Base-by-base conservation (phyloP, 2,888 invertebrate genomes). In the Molorchus minor region DNA sequence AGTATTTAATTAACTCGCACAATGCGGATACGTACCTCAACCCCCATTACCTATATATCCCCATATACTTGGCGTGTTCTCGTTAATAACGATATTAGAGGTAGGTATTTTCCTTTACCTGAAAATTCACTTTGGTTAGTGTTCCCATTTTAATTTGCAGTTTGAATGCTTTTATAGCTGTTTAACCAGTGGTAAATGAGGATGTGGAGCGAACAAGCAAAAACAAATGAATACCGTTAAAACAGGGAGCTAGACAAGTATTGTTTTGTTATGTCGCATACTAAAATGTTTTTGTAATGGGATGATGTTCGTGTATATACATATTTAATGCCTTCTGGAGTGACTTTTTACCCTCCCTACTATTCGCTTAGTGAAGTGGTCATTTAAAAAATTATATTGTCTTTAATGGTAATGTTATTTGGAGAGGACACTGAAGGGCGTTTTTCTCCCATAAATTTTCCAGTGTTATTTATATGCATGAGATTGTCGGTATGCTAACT, bases 101-200 rank as follows among this genome's bases (percentile, higher is more conserved):
- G 16, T 10, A 40, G 40, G 16, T 10, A 40, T 40, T 17, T 40
- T 40, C 40, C n/a, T 40, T 40, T 40, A 40, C 40, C 19, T n/a
- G 1, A 19, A 19, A 15, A 40, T n/a, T 4, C 20, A n/a, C 5
- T 4, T 19, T 19, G 16, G 15, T 35, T 35, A 35, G 12, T 35
- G 3, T 3, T 1, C 16, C 5, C 10, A 8, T 16, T 5, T 2
- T 17, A 40, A 40, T 40, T 4, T 40, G 40, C 12, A 40, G n/a
- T 40, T 40, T 40, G 19, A 19, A 40, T 40, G 40, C 19, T 40
- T 19, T 40, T 40, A 40, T 12, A 16, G n/a, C 40, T n/a, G 3
- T 40, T 40, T 40, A 40, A 5, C 1, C 15, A 7, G 1, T 3
- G 7, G 1, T 40, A 19, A 19, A 5, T 40, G 4, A n/a, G n/a